Evolutionary conservation across 2,797 vertebrate genomes (phyloP).

Genomic region (Mastacembelus armatus): DNA sequence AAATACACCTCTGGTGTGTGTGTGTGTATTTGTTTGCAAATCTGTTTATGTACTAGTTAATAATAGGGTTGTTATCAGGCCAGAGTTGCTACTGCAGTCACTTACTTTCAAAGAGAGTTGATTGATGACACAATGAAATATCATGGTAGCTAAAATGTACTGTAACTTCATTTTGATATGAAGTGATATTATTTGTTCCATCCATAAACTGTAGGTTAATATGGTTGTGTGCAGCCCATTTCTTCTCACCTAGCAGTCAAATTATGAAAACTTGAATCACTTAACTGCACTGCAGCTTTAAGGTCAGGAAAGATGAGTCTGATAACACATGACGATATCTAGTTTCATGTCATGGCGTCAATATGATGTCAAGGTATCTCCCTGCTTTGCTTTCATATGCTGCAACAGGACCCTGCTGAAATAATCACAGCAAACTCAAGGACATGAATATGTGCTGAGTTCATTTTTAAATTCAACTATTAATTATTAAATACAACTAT

Average conservation of each 20-base stretch:
- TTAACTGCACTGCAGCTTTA: conserved; percentile 7
- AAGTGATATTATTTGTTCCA: neutral
- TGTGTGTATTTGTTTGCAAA: conserved; percentile 64
- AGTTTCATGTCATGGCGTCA: conserved; percentile 39
- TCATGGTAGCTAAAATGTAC: neutral
- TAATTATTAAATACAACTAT: neutral
- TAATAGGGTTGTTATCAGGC: conserved; percentile 60
- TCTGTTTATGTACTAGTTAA: conserved; percentile 74
- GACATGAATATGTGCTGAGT: neutral
- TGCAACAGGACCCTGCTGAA: conserved; percentile 8
- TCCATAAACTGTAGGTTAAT: neutral
- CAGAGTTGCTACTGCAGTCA: conserved; percentile 13
- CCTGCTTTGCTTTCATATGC: conserved; percentile 23
- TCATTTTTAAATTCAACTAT: no score
- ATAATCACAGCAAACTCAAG: neutral
- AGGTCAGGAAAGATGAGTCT: conserved; percentile 8
- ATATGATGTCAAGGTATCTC: conserved; percentile 27
- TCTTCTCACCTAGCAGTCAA: neutral
- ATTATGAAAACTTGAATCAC: conserved; percentile 11
- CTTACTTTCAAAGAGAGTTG: conserved; percentile 16
- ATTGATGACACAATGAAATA: neutral
- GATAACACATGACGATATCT: conserved; percentile 26
- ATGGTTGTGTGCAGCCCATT: neutral
- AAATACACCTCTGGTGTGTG: conserved; percentile 73
- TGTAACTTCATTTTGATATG: neutral